Evolutionary conservation across 2,888 invertebrate genomes (phyloP), one percentile per base, ranked within the genome.

Genomic region (Anticlea derivata): DNA sequence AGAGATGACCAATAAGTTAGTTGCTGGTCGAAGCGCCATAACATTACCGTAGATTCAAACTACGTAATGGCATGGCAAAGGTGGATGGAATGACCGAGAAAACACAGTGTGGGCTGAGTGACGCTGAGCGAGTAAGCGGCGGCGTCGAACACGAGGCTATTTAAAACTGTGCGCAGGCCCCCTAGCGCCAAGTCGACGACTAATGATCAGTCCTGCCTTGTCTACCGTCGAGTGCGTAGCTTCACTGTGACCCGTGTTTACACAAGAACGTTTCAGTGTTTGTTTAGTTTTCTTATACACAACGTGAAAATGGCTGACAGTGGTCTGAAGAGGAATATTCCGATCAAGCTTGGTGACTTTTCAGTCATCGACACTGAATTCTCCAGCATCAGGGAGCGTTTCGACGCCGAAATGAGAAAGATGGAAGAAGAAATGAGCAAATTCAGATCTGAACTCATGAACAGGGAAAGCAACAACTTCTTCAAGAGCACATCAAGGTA

Each of bases 391-490:
- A 94, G 98, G 76, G 98, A 98, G 85, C 93, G 97, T 68, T 98
- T 98, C 87, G 98, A 98, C 87, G 95, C 96, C 61, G 98, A 99
- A 93, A 98, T 99, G 98, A 93, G 96, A 75, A 97, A 98, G 92
- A 98, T 99, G 97, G 98, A 99, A 92, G 98, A 98, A 76, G 98
- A 98, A 92, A 98, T 98, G 98, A 95, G 95, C 83, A 95, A 96
- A 92, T 98, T 98, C 92, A 93, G 98, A 72, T 96, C 96, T 65
- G 97, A 97, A 83, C 92, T 98, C 61, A 96, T 97, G 95, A 97
- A 96, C 87, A 94, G 96, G 77, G 98, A 98, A 86, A 95, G 96
- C 77, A 95, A 95, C 85, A 96, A 96, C 79, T 96, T 97, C 92
- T 97, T 97, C 91, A 96, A 96, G 91, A 95, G 94, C 83, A 95